phyloP scores from a whole-genome alignment of 2,113 vertebrate genomes.

The Poeciliopsis occidentalis region DNA sequence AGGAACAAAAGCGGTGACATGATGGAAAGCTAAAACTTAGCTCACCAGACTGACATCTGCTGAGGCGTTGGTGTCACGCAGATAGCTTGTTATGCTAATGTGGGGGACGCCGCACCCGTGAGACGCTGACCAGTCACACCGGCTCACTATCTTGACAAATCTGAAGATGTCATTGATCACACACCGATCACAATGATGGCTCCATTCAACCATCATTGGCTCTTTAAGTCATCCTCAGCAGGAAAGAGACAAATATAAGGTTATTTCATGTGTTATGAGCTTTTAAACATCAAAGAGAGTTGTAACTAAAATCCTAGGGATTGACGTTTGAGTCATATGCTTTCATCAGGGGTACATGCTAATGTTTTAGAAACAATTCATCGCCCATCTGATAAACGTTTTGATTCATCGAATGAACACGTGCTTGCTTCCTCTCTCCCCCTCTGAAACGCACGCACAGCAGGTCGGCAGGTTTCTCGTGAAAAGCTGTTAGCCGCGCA shows the following conservation, averaged over 20 bases:
- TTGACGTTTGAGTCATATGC: conserved; percentile 35
- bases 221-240: conserved; percentile 33
- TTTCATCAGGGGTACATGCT: conserved; percentile 31
- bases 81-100: conserved; percentile 71
- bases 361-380: conserved; percentile 64
- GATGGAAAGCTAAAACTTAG: conserved; percentile 35
- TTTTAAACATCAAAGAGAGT: conserved; percentile 10
- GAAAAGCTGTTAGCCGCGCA: conserved; percentile 84
- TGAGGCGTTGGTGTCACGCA: conserved; percentile 47
- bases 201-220: conserved; percentile 12
- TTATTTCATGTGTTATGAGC: conserved; percentile 18
- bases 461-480: conserved; percentile 77
- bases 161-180: conserved; percentile 37
- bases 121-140: conserved; percentile 44
- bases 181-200: not conserved
- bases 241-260: conserved; percentile 9
- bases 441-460: conserved; percentile 17
- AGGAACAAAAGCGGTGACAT: conserved; percentile 9
- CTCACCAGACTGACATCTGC: conserved; percentile 64
- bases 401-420: conserved; percentile 23
- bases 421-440: not conserved
- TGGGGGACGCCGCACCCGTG: conserved; percentile 28
- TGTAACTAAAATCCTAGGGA: conserved; percentile 69
- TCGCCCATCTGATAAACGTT: conserved; percentile 82
- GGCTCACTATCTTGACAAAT: conserved; percentile 40